phyloP scores from a whole-genome alignment of 2,888 invertebrate species.

The Cheilosia soror region DNA sequence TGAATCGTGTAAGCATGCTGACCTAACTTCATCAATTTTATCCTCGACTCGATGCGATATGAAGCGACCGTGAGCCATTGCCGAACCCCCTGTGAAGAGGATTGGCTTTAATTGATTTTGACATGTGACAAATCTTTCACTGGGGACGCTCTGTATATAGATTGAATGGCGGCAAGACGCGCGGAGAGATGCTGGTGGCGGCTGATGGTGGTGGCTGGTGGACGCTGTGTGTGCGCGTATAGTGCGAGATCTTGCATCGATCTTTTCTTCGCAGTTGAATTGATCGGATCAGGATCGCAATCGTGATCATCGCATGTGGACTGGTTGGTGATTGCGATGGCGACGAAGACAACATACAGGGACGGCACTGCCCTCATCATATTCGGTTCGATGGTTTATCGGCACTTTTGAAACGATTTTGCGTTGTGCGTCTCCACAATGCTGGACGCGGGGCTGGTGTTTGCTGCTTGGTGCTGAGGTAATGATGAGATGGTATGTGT shows the following conservation, averaged over 20 bases:
- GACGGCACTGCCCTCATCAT: conserved; percentile 75
- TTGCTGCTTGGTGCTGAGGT: conserved; percentile 32
- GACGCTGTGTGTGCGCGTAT: conserved; percentile 46
- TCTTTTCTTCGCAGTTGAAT: conserved; percentile 72
- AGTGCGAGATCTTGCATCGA: conserved; percentile 75
- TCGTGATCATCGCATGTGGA: conserved; percentile 73
- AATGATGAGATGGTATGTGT: conserved; percentile 34
- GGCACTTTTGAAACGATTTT: conserved; percentile 74
- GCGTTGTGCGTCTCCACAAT: conserved; percentile 52
- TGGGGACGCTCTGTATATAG: conserved; percentile 56
- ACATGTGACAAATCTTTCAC: conserved; percentile 83
- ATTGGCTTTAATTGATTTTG: conserved; percentile 83
- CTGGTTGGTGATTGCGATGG: conserved; percentile 73
- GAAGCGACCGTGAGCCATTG: conserved; percentile 75
- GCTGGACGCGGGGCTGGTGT: not conserved
- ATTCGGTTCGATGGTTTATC: conserved; percentile 75
- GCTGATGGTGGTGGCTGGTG: not conserved
- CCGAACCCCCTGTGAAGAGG: conserved; percentile 82
- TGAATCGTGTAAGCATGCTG: conserved; percentile 83
- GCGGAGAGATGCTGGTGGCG: not conserved
- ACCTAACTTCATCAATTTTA: conserved; percentile 82
- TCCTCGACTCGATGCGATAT: conserved; percentile 70
- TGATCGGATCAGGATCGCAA: conserved; percentile 75
- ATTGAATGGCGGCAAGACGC: conserved; percentile 16
- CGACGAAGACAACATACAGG: conserved; percentile 73